Percentiles rank a stretch among this genome's conserved stretches.
phyloP scores from a whole-genome alignment of 2,888 invertebrate genomes.

The Papilio protenor region DNA sequence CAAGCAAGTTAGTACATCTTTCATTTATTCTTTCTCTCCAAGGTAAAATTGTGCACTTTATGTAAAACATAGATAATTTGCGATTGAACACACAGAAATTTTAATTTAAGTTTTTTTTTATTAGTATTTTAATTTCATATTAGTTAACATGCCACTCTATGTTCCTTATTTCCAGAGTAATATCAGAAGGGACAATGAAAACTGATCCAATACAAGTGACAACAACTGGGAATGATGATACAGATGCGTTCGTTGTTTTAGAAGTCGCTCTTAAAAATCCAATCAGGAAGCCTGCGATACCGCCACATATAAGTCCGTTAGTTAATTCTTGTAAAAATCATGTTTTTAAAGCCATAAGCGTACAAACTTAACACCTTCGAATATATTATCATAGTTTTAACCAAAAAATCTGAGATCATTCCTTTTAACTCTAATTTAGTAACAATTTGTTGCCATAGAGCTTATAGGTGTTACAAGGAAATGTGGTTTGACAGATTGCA shows the following conservation, averaged over 20 bases:
- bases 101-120: too few species aligned
- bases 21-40: background rate
- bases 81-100: too few species aligned
- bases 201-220: slow-evolving; percentile 49
- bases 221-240: slow-evolving; percentile 65
- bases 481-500: background rate
- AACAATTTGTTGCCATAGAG: background rate
- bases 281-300: slow-evolving; percentile 58
- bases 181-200: slow-evolving; percentile 50
- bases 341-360: background rate
- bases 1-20: slow-evolving; percentile 52
- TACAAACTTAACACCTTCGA: background rate
- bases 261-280: slow-evolving; percentile 66
- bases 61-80: too few species aligned
- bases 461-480: background rate
- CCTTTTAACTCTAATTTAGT: background rate
- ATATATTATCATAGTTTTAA: background rate
- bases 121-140: background rate
- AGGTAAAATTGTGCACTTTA: too few species aligned
- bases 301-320: slow-evolving; percentile 63
- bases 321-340: slow-evolving; percentile 32
- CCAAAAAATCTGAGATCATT: background rate
- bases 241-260: slow-evolving; percentile 66
- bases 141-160: background rate
- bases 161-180: slow-evolving; percentile 14